A percentile compares a stretch with the other conserved stretches of the same genome.
phyloP scores from a whole-genome alignment of 1,140 invertebrate genomes.

The Carcinoscorpius rotundicauda region DNA sequence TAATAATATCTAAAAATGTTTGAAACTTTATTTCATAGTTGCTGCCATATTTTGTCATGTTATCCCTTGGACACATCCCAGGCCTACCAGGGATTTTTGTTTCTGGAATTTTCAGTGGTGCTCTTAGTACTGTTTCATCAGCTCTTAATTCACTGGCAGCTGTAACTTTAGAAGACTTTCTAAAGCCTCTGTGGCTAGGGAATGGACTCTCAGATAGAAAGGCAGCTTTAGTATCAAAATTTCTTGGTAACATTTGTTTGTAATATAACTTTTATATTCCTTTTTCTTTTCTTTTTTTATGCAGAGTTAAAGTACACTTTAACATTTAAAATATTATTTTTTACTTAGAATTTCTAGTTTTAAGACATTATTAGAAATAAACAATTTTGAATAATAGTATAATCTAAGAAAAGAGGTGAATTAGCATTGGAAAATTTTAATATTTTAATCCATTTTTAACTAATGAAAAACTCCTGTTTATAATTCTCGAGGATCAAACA shows the following conservation, averaged over 20 bases:
- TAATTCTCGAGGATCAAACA: too few relatives aligned
- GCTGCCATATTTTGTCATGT: constrained; percentile 64
- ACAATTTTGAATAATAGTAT: too few relatives aligned
- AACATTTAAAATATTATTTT: too few relatives aligned
- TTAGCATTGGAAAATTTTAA: too few relatives aligned
- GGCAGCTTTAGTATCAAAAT: constrained; percentile 18
- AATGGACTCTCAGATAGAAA: constrained; percentile 5
- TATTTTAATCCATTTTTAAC: too few relatives aligned
- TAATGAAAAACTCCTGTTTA: too few relatives aligned
- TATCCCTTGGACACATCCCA: constrained; percentile 46
- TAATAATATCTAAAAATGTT: constrained; percentile 3
- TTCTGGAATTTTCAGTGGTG: constrained; percentile 68
- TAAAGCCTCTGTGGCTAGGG: constrained; percentile 26
- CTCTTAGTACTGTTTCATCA: constrained; percentile 72
- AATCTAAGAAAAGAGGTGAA: too few relatives aligned
- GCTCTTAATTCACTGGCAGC: constrained; percentile 71
- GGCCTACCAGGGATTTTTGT: constrained; percentile 69
- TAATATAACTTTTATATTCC: not conserved
- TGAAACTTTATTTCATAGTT: constrained; percentile 35
- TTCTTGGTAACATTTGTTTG: constrained; percentile 14
- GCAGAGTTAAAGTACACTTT: not conserved
- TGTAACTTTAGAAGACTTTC: constrained; percentile 72
- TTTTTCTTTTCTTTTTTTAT: not conserved
- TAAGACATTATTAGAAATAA: too few relatives aligned
- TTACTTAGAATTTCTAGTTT: too few relatives aligned